Evolutionary conservation across 2,113 vertebrate genomes (phyloP).

Genomic region (Pseudorhombus dupliciocellatus): DNA sequence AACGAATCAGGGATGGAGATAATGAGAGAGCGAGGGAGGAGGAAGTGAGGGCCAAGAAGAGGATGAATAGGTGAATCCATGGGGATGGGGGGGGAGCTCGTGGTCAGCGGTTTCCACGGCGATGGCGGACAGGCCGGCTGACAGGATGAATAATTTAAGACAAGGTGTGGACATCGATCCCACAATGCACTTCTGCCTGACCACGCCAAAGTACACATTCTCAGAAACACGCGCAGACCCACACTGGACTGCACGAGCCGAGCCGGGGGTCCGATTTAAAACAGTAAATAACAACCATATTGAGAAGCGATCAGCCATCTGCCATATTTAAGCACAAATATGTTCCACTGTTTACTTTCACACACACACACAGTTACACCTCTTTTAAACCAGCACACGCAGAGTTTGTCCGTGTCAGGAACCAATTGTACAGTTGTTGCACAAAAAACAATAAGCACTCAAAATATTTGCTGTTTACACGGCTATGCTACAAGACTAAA

Average conservation of each 20-base stretch:
- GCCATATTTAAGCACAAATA: background rate
- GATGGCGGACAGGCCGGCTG: slow-evolving; percentile 73
- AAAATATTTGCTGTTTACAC: no score
- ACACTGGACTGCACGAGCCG: background rate
- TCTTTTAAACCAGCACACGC: no score
- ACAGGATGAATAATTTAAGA: slow-evolving; percentile 84
- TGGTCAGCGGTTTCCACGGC: slow-evolving; percentile 79
- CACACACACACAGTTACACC: slow-evolving; percentile 1
- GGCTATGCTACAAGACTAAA: no score
- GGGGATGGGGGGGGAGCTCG: slow-evolving; percentile 71
- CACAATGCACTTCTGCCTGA: slow-evolving; percentile 74
- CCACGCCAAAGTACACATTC: slow-evolving; percentile 52
- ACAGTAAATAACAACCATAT: background rate
- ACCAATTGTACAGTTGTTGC: no score
- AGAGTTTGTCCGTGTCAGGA: no score
- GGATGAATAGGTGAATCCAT: slow-evolving; percentile 69
- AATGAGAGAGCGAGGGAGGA: slow-evolving; percentile 53
- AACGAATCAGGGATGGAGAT: slow-evolving; percentile 57
- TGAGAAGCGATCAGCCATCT: background rate
- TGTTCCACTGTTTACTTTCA: background rate
- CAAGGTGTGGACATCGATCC: slow-evolving; percentile 78
- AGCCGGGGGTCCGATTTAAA: no score
- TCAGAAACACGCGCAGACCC: slow-evolving; percentile 13
- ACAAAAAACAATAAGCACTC: no score
- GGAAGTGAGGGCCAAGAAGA: slow-evolving; percentile 59